Evolutionary conservation across 1,140 invertebrate species (phyloP), one percentile per base, ranked within the genome.

Genomic region (Babylonia areolata): DNA sequence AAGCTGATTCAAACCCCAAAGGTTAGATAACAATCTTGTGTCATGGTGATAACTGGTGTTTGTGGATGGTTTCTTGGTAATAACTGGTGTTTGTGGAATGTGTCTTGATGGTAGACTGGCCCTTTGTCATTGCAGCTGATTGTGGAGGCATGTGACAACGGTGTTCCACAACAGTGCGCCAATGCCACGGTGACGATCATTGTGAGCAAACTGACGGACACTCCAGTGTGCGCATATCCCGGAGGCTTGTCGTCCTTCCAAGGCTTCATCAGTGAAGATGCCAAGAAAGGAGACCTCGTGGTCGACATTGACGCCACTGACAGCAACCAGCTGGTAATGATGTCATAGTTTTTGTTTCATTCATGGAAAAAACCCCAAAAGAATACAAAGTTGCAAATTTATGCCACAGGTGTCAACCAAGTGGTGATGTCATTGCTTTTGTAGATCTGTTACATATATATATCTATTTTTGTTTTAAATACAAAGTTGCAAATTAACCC

Each of bases 111-210:
- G 2, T 17, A 51, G 9, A n/a, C 9, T 51, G 46, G 42, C 20
- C n/a, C 3, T 23, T 81, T n/a, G 12, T 37, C 71, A 35, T 69
- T 86, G 84, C 89, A 93, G 85, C 77, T 95, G 17, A 96, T 97
- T 40, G 97, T 99, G 0, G 97, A 97, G 5, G 98, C 98, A 3
- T 97, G 96, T 92, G 98, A 99, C 93, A 96, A 96, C 40, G 98
- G 97, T 6, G 95, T 96, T 0, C 97, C 98, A 95, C 96, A 96
- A n/a, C 95, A 97, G 35, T 95, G 98, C 80, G 97, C 97, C 0
- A 98, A 97, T 0, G 97, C 97, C 0, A 97, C 97, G 2, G 97
- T 98, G 0, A 97, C 96, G 0, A 96, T 99, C 15, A 69, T 5
- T 1, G 94, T 96, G 87, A 96, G 97, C 51, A 93, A 95, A 58